Base-by-base conservation (phyloP, 2,113 vertebrate genomes). In the Trichechus manatus region DNA sequence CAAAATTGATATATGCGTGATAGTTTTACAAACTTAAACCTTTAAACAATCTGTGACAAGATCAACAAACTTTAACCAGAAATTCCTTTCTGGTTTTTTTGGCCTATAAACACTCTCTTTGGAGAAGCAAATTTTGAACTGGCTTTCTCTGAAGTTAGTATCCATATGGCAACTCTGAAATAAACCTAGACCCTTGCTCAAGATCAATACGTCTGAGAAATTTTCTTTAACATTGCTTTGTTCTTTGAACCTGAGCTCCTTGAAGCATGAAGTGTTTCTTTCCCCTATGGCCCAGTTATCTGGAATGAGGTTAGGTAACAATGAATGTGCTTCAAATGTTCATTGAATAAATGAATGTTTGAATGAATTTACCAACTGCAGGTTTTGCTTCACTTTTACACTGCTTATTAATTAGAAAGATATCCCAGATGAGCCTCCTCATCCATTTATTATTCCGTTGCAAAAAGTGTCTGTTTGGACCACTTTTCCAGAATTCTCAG, bases 381-480 rank as follows among this genome's bases (percentile, higher is more conserved):
- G 22, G 81, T 25, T 75, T 97, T 72, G 44, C 29, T 91, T 97
- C 31, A 64, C 20, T 88, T 91, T 95, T 70, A 74, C 2, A 56
- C n/a, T 88, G 80, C 31, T 87, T 84, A 33, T 13, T 53, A 68
- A 87, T 81, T 50, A 33, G 25, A 91, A 83, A 61, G 5, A 72
- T 33, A 47, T 63, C 66, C 9, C 47, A 61, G 4, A 14, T 90
- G 75, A 87, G 33, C 3, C 29, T 44, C 87, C 39, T 89, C 25
- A 79, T 59, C 33, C n/a, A 72, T 15, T 84, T 85, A 68, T n/a
- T 70, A 78, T 72, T 86, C 4, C 27, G 95, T 89, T n/a, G 42
- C 33, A 87, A 75, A 86, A 50, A 31, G 1, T 36, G 1, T 13
- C 44, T 33, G 77, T 79, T 56, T 33, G 2, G n/a, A 29, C 1